Evolutionary conservation across 2,888 invertebrate species (phyloP).

Genomic region (Drosophila affinis): DNA sequence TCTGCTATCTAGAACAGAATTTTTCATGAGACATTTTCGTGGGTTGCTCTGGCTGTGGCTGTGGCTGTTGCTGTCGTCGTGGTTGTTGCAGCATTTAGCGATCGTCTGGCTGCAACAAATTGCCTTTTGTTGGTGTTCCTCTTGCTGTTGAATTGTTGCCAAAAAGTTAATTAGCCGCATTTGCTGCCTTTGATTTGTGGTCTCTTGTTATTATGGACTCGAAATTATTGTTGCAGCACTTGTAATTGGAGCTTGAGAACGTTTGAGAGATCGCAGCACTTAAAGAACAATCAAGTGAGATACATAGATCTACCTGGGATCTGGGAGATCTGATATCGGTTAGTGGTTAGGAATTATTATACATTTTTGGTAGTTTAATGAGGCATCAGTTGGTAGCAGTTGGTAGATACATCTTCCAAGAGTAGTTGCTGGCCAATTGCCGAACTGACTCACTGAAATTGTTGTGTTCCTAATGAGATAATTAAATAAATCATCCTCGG

Average conservation of each 20-base stretch:
- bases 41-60: conserved; percentile 47
- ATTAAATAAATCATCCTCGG: not conserved
- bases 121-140: conserved; percentile 64
- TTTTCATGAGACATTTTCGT: conserved; percentile 75
- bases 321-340: not conserved
- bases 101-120: conserved; percentile 62
- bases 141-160: conserved; percentile 51
- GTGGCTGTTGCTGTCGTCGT: not conserved
- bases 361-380: not conserved
- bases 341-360: not conserved
- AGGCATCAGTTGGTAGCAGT: not conserved
- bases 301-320: not conserved
- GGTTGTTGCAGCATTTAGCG: conserved; percentile 55
- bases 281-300: conserved; percentile 32
- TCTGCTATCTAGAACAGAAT: conserved; percentile 74
- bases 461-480: conserved; percentile 5
- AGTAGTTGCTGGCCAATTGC: not conserved
- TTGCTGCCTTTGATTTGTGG: conserved; percentile 74
- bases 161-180: conserved; percentile 77
- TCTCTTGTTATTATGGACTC: conserved; percentile 26
- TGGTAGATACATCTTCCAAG: too few relatives aligned
- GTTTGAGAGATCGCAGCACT: conserved; percentile 20
- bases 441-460: not conserved
- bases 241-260: conserved; percentile 54
- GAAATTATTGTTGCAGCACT: conserved; percentile 49